phyloP scores from a whole-genome alignment of 2,888 invertebrate genomes.

The Apamea sordens region DNA sequence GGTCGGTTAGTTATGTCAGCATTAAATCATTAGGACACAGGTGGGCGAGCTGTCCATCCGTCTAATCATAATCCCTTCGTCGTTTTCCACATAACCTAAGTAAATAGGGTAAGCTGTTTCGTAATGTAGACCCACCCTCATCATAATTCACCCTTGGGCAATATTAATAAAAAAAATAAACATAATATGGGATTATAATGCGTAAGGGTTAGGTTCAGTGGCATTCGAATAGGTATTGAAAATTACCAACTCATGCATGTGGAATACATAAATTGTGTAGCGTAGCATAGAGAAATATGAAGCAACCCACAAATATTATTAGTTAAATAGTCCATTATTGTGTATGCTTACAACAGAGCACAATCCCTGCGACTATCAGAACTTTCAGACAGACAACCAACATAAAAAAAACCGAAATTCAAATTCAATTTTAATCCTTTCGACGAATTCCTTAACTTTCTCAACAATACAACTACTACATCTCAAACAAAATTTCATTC shows the following conservation, averaged over 20 bases:
- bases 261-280: neutral
- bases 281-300: neutral
- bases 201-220: too few species aligned
- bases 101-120: conserved; percentile 1
- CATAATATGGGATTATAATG: neutral
- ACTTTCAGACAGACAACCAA: neutral
- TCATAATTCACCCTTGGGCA: conserved; percentile 20
- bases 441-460: conserved; percentile 12
- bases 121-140: conserved; percentile 27
- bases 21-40: conserved; percentile 35
- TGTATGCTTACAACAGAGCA: neutral
- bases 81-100: conserved; percentile 1
- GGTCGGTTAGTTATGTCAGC: neutral
- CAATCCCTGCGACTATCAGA: neutral
- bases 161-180: conserved; percentile 27
- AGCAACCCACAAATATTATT: neutral
- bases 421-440: conserved; percentile 8
- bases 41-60: conserved; percentile 12
- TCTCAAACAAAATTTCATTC: conserved; percentile 25
- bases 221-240: neutral
- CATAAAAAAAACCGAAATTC: neutral
- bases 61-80: conserved; percentile 35
- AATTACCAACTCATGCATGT: too few species aligned
- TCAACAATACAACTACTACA: conserved; percentile 33
- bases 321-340: neutral